A percentile compares a stretch with the other conserved stretches of the same genome.
phyloP scores from a whole-genome alignment of 1,140 invertebrate species.

The Neodiprion fabricii region DNA sequence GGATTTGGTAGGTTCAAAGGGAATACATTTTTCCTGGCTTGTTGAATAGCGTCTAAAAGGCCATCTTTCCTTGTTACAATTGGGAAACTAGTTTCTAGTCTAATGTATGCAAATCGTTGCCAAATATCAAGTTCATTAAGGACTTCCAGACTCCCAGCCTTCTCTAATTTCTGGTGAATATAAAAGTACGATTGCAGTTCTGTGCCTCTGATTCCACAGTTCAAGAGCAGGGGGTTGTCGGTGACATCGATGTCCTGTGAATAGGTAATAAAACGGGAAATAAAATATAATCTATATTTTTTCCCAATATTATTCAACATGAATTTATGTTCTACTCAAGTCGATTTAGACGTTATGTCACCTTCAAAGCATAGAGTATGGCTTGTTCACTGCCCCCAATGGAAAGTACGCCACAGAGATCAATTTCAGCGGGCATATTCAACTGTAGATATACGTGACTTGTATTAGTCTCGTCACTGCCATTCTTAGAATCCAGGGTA shows the following conservation, averaged over 20 bases:
- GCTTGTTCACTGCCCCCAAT: constrained; percentile 65
- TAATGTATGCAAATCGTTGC: constrained; percentile 72
- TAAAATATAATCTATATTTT: constrained; percentile 15
- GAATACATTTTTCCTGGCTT: constrained; percentile 54
- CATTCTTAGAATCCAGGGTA: constrained; percentile 61
- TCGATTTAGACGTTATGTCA: constrained; percentile 35
- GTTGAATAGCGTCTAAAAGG: constrained; percentile 46
- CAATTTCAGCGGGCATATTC: constrained; percentile 75
- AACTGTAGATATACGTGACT: constrained; percentile 67
- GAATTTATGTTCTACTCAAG: constrained; percentile 1
- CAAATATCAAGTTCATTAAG: constrained; percentile 68
- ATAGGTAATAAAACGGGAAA: constrained; percentile 25
- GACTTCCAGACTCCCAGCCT: constrained; percentile 65
- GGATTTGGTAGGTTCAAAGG: constrained; percentile 4
- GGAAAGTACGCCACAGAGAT: constrained; percentile 75
- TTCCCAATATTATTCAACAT: background rate
- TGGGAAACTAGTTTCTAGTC: constrained; percentile 56
- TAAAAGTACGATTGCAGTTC: constrained; percentile 70
- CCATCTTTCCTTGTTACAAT: constrained; percentile 45
- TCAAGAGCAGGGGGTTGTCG: constrained; percentile 75
- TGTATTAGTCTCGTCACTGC: constrained; percentile 60
- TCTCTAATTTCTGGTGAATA: constrained; percentile 74
- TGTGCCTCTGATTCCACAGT: constrained; percentile 63
- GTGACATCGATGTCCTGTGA: constrained; percentile 74
- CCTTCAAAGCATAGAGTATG: constrained; percentile 69